phyloP scores from a whole-genome alignment of 2,113 vertebrate genomes.

The Pholis gunnellus region DNA sequence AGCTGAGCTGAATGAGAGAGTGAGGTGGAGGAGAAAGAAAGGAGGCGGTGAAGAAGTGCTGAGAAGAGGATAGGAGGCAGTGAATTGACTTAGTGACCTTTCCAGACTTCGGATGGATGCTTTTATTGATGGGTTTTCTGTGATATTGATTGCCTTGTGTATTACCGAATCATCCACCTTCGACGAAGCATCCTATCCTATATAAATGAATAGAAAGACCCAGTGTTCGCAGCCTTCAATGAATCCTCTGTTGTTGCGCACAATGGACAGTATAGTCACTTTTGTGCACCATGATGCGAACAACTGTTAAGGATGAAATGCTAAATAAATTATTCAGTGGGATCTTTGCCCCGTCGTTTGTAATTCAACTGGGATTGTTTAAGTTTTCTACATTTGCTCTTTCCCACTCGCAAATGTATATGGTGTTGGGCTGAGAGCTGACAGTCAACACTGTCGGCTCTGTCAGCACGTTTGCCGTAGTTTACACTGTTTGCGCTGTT shows the following conservation, averaged over 20 bases:
- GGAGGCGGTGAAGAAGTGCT: conserved; percentile 14
- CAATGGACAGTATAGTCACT: background rate
- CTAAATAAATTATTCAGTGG: conserved; percentile 5
- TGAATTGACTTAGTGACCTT: conserved; percentile 33
- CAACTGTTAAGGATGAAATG: background rate
- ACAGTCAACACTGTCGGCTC: too few relatives aligned
- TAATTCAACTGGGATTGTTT: conserved; percentile 12
- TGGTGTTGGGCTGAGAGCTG: background rate
- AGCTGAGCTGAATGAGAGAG: conserved; percentile 31
- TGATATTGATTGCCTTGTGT: background rate
- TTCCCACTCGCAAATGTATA: background rate
- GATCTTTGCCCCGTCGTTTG: conserved; percentile 5
- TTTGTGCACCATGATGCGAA: background rate
- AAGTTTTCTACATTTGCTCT: background rate
- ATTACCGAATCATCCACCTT: background rate
- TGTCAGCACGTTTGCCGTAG: too few relatives aligned
- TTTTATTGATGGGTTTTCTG: conserved; percentile 5
- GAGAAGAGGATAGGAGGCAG: conserved; percentile 14
- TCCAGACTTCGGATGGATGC: background rate
- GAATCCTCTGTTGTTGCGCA: background rate
- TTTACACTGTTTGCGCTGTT: too few relatives aligned
- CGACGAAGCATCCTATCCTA: background rate
- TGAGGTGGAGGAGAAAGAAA: background rate
- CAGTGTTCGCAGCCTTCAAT: background rate
- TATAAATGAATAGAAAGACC: background rate